These are phyloP conservation scores for Scaptomyza caliginosa DNA, from an alignment of 2,888 invertebrate genomes.

Conservation along the genomic window DNA sequence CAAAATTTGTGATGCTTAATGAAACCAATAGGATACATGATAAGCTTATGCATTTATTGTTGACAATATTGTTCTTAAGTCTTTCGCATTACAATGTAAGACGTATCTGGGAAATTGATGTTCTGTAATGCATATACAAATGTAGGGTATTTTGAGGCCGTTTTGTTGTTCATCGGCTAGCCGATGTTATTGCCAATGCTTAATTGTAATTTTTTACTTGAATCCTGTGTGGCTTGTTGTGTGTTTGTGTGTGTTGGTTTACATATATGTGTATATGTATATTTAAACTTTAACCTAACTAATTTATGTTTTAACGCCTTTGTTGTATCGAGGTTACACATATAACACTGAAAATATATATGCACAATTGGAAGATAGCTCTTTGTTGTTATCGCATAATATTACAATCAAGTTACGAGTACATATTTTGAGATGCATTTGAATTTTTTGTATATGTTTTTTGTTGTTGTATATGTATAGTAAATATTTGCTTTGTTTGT, in stretches of 20 bases:
- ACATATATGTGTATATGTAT: conserved; percentile 17
- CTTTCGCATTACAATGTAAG: background rate
- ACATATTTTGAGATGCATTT: conserved; percentile 21
- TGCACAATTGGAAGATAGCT: conserved; percentile 77
- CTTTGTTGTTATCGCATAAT: conserved; percentile 62
- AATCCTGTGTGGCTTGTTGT: conserved; percentile 3
- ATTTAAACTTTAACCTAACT: conserved; percentile 68
- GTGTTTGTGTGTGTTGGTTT: too few relatives aligned
- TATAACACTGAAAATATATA: conserved; percentile 70
- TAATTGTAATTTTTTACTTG: conserved; percentile 2
- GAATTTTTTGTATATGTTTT: conserved; percentile 12
- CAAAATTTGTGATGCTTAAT: conserved; percentile 62
- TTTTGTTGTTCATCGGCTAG: conserved; percentile 28
- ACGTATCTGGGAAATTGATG: background rate
- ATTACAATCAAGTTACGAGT: conserved; percentile 45
- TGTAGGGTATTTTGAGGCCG: conserved; percentile 22
- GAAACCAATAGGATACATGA: conserved; percentile 73
- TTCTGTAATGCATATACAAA: background rate
- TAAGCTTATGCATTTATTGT: conserved; percentile 57
- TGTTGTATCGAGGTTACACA: conserved; percentile 31
- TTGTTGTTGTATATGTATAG: conserved; percentile 22
- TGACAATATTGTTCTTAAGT: conserved; percentile 23
- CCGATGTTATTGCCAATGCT: conserved; percentile 35
- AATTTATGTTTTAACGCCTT: conserved; percentile 35
- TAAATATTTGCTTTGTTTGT: conserved; percentile 34